These are phyloP conservation scores for Buceros bicornis DNA, from an alignment of 2,797 vertebrate genomes.

Conservation along the genomic window DNA sequence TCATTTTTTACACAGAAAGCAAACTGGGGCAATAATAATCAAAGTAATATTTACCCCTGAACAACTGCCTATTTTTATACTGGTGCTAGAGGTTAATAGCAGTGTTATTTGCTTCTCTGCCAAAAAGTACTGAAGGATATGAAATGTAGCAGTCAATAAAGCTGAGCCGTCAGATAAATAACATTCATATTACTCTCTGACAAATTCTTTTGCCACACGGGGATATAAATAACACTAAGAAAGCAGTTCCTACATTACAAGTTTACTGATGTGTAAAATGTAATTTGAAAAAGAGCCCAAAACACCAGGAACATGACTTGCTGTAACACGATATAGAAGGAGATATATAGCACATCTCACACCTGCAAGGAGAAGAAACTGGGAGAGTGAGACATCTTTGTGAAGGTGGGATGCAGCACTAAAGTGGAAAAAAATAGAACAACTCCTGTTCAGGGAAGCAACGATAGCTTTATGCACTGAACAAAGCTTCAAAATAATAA, in stretches of 20 bases:
- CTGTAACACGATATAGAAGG: constrained; percentile 58
- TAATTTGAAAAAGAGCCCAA: constrained; percentile 81
- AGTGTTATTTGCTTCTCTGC: constrained; percentile 84
- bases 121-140: constrained; percentile 82
- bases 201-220: constrained; percentile 81
- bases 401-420: constrained; percentile 6
- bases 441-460: neutral
- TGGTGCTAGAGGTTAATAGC: constrained; percentile 82
- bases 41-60: constrained; percentile 85
- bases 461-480: neutral
- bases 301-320: constrained; percentile 46
- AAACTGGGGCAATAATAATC: constrained; percentile 79
- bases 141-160: constrained; percentile 85
- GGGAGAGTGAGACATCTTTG: constrained; percentile 64
- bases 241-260: constrained; percentile 83
- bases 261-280: constrained; percentile 87
- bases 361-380: constrained; percentile 31
- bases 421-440: neutral
- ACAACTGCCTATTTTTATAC: constrained; percentile 84
- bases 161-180: constrained; percentile 83
- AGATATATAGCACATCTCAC: constrained; percentile 2
- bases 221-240: constrained; percentile 84
- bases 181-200: constrained; percentile 83
- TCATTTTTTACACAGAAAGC: constrained; percentile 78
- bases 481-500: neutral